These are phyloP conservation scores for Chalcis sispes DNA, from an alignment of 2,888 invertebrate species.

Conservation along the genomic window DNA sequence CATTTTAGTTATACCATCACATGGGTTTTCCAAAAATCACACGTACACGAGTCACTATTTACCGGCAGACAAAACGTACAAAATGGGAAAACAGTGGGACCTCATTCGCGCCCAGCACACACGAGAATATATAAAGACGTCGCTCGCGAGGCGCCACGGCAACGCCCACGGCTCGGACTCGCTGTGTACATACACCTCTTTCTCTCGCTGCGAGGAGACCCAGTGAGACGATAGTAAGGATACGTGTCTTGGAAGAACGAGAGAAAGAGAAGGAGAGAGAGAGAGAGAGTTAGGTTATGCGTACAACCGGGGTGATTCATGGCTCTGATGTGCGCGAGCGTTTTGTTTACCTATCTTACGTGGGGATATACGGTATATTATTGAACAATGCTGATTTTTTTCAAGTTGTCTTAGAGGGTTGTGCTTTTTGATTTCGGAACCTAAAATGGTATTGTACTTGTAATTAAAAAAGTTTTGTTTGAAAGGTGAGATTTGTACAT, in stretches of 20 bases:
- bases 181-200: conserved; percentile 6
- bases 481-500: no score
- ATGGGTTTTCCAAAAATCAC: no score
- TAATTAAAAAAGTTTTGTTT: no score
- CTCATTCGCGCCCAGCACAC: background rate
- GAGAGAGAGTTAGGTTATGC: background rate
- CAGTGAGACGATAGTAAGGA: background rate
- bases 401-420: background rate
- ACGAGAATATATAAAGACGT: conserved; percentile 68
- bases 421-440: no score
- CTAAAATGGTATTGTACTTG: no score
- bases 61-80: no score
- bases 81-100: no score
- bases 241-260: background rate
- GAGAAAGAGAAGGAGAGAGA: background rate
- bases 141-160: conserved; percentile 66
- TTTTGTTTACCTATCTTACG: conserved; percentile 34
- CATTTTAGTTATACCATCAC: no score
- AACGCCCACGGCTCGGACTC: conserved; percentile 63
- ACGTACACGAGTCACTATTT: no score
- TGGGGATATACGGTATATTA: background rate
- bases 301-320: conserved; percentile 32
- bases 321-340: conserved; percentile 11
- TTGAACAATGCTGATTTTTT: background rate
- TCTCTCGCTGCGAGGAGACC: background rate